phyloP scores from a whole-genome alignment of 2,113 vertebrate species.

The Elephas maximus region DNA sequence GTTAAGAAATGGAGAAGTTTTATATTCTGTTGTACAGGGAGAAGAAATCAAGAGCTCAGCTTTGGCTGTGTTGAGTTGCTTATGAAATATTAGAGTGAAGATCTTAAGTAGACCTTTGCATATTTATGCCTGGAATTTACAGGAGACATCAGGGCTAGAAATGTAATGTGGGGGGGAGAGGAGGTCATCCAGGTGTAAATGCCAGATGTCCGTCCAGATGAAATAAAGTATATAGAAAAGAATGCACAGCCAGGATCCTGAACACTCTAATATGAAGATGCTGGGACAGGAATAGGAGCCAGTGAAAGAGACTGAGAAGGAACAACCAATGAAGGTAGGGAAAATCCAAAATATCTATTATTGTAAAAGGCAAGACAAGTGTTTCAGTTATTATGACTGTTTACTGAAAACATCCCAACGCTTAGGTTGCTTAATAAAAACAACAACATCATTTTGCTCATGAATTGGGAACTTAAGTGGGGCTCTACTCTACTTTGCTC shows the following conservation, averaged over 20 bases:
- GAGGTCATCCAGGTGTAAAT: not conserved
- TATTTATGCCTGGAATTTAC: not conserved
- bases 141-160: not conserved
- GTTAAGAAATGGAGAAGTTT: not conserved
- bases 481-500: not conserved
- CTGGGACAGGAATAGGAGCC: not conserved
- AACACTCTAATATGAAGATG: not conserved
- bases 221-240: not conserved
- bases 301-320: not conserved
- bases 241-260: not conserved
- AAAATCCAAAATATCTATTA: not conserved
- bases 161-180: not conserved
- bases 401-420: not conserved
- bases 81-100: not conserved
- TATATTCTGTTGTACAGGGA: not conserved
- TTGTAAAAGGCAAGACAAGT: not conserved
- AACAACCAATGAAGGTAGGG: rapidly evolving
- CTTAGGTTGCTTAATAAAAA: not conserved
- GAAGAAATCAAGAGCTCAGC: not conserved
- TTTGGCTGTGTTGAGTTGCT: not conserved
- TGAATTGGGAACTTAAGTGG: not conserved
- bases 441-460: not conserved
- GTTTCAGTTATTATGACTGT: not conserved
- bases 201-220: not conserved
- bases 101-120: not conserved